These are phyloP conservation scores for Corydoras maculifer DNA, from an alignment of 2,113 vertebrate genomes.

Conservation along the genomic window DNA sequence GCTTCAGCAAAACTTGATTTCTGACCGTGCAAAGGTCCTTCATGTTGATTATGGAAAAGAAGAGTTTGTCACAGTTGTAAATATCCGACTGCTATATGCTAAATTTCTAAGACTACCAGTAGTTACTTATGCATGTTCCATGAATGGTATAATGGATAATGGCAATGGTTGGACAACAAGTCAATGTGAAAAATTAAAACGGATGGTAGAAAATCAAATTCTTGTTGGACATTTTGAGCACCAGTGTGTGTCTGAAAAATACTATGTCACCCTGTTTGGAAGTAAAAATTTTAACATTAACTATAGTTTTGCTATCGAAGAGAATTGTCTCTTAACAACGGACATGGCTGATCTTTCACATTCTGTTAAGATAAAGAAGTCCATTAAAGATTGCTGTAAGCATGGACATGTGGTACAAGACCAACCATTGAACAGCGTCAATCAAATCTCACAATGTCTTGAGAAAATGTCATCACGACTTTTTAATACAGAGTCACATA, in stretches of 20 bases:
- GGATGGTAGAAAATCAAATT: conserved; percentile 59
- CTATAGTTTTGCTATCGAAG: conserved; percentile 55
- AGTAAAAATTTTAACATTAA: conserved; percentile 67
- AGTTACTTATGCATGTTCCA: conserved; percentile 72
- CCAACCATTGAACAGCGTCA: background rate
- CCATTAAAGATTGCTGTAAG: background rate
- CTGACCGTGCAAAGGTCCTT: conserved; percentile 64
- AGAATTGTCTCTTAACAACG: conserved; percentile 37
- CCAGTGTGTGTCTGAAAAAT: conserved; percentile 64
- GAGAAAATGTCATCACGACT: background rate
- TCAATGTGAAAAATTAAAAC: conserved; percentile 65
- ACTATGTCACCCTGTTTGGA: conserved; percentile 69
- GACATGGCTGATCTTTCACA: background rate
- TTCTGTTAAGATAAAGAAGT: conserved; percentile 7
- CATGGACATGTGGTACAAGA: background rate
- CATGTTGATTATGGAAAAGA: conserved; percentile 79
- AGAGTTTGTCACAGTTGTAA: conserved; percentile 61
- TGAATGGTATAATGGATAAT: conserved; percentile 65
- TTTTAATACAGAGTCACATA: conserved; percentile 1
- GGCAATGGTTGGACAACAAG: conserved; percentile 61
- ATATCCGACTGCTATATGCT: conserved; percentile 61
- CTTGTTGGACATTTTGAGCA: conserved; percentile 66
- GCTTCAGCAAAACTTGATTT: conserved; percentile 59
- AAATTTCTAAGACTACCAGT: conserved; percentile 80
- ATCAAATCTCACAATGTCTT: background rate